Evolutionary conservation across 2,888 invertebrate species (phyloP).

Genomic region (Noctua fimbriata): DNA sequence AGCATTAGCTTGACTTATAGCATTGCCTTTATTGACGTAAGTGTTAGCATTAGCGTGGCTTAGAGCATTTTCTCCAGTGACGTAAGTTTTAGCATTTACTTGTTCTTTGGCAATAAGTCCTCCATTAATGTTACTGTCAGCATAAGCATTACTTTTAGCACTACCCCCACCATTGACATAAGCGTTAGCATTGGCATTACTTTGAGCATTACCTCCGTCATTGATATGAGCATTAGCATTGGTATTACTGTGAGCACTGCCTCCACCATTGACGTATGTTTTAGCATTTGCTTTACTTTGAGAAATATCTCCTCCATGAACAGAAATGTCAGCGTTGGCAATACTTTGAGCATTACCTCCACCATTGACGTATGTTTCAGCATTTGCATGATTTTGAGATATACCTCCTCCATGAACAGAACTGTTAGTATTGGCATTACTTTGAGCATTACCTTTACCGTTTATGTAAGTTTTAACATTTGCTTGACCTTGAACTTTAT

Average conservation of each 20-base stretch:
- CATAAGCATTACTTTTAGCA: not conserved
- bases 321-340: not conserved
- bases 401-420: accelerated
- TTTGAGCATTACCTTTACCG: not conserved
- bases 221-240: not conserved
- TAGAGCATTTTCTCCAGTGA: not conserved
- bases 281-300: not conserved
- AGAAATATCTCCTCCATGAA: not conserved
- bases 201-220: no score
- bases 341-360: not conserved
- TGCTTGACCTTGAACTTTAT: not conserved
- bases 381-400: not conserved
- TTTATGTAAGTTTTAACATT: not conserved
- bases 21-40: not conserved
- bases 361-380: accelerated
- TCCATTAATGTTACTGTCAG: accelerated
- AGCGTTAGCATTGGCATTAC: not conserved
- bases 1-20: not conserved
- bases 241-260: not conserved
- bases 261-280: not conserved
- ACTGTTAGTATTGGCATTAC: not conserved
- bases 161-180: not conserved
- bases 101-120: not conserved
- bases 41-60: not conserved
- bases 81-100: not conserved